Conservation (phyloP, 2,797 vertebrate species). For the Distichodus sexfasciatus region DNA sequence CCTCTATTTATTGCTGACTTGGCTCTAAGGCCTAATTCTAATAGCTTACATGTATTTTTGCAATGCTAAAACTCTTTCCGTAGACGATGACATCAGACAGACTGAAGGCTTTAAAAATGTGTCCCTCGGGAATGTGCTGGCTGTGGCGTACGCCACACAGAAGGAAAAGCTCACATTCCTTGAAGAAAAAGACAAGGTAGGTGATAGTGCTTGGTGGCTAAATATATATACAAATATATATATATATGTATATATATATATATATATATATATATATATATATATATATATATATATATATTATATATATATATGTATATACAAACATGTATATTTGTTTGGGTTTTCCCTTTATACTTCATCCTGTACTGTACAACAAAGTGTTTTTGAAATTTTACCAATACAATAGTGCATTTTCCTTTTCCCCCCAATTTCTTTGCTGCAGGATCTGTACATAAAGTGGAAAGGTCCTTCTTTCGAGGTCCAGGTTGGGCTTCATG, state of each 20-base stretch:
- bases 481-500: slow-evolving; percentile 91
- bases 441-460: slow-evolving; percentile 84
- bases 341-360: too few relatives aligned
- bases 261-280: too few relatives aligned
- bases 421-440: background rate
- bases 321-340: too few relatives aligned
- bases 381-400: background rate
- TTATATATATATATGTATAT: too few relatives aligned
- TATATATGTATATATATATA: too few relatives aligned
- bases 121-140: slow-evolving; percentile 87
- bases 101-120: slow-evolving; percentile 92
- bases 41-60: background rate
- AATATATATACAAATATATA: background rate
- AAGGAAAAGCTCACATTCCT: slow-evolving; percentile 90
- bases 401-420: background rate
- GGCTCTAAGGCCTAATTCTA: background rate
- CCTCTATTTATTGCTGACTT: background rate
- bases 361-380: too few relatives aligned
- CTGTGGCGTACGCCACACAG: slow-evolving; percentile 82
- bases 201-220: background rate
- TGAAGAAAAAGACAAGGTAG: slow-evolving; percentile 85
- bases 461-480: slow-evolving; percentile 90
- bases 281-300: too few relatives aligned
- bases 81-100: slow-evolving; percentile 90
- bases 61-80: background rate